phyloP scores from a whole-genome alignment of 1,140 invertebrate species.

The Acromyrmex charruanus region DNA sequence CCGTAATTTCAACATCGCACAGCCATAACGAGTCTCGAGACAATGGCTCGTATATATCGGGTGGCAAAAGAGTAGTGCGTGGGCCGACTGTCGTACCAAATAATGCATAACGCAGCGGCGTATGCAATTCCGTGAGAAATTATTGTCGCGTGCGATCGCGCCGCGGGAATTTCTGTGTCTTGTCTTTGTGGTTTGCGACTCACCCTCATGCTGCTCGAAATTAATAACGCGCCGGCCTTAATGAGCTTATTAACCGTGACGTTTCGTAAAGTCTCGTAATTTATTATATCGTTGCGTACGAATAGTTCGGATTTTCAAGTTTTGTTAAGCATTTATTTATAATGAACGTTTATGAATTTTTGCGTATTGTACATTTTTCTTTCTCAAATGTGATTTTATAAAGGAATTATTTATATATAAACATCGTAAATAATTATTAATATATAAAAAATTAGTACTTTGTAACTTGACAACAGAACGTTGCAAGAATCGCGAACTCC shows the following conservation, averaged over 20 bases:
- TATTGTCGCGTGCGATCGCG: conserved; percentile 59
- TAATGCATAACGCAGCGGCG: conserved; percentile 55
- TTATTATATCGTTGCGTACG: not conserved
- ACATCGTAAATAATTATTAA: too few relatives aligned
- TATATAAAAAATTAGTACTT: too few relatives aligned
- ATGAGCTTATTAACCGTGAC: conserved; percentile 69
- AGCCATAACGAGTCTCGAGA: conserved; percentile 75
- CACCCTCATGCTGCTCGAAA: conserved; percentile 62
- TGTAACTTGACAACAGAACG: too few relatives aligned
- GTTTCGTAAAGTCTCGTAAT: conserved; percentile 39
- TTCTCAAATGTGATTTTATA: not conserved
- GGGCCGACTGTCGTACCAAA: conserved; percentile 62
- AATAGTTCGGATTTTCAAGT: not conserved
- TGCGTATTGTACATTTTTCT: not conserved
- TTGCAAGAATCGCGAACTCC: too few relatives aligned
- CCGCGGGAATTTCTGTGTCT: conserved; percentile 67
- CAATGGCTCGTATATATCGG: conserved; percentile 78
- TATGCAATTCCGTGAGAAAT: conserved; percentile 69
- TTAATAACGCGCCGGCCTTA: conserved; percentile 70
- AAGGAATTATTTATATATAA: not conserved
- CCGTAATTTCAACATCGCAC: conserved; percentile 74
- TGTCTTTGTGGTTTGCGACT: conserved; percentile 66
- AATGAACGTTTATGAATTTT: not conserved
- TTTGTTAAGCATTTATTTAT: too few relatives aligned
- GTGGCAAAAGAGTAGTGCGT: conserved; percentile 76